Percentiles rank a stretch among this genome's conserved stretches.
These are phyloP conservation scores for Bembecia ichneumoniformis DNA, from an alignment of 2,888 invertebrate species.

Conservation along the genomic window DNA sequence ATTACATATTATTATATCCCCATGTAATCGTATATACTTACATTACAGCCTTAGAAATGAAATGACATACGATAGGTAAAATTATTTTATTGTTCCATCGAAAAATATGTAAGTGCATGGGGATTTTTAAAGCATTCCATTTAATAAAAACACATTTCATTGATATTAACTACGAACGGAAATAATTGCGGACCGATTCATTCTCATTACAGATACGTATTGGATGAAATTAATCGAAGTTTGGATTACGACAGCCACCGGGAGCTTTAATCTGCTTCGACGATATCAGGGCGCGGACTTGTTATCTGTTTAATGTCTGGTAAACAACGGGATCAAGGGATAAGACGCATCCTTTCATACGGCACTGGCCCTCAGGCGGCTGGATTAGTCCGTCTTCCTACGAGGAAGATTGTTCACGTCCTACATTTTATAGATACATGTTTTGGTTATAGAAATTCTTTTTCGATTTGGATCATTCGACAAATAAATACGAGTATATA, in stretches of 20 bases:
- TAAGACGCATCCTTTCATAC: conserved; percentile 69
- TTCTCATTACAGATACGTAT: conserved; percentile 40
- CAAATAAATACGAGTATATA: no score
- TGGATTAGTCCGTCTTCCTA: conserved; percentile 56
- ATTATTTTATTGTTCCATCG: no score
- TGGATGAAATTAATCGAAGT: conserved; percentile 72
- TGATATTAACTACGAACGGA: not conserved
- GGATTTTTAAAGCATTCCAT: not conserved
- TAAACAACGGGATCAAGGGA: conserved; percentile 74
- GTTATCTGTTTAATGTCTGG: conserved; percentile 75
- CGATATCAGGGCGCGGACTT: conserved; percentile 69
- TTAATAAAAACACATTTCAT: not conserved
- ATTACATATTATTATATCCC: no score
- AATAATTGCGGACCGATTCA: no score
- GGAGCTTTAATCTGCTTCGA: conserved; percentile 64
- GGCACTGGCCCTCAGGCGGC: conserved; percentile 60
- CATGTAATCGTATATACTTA: no score
- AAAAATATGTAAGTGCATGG: no score
- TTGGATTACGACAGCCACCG: conserved; percentile 59
- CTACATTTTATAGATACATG: conserved; percentile 19
- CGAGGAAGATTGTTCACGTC: conserved; percentile 49
- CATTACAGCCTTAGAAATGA: no score
- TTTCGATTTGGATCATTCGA: no score
- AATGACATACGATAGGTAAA: no score
- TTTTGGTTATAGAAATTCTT: not conserved